phyloP scores from a whole-genome alignment of 2,113 vertebrate genomes.

The Passerina amoena region DNA sequence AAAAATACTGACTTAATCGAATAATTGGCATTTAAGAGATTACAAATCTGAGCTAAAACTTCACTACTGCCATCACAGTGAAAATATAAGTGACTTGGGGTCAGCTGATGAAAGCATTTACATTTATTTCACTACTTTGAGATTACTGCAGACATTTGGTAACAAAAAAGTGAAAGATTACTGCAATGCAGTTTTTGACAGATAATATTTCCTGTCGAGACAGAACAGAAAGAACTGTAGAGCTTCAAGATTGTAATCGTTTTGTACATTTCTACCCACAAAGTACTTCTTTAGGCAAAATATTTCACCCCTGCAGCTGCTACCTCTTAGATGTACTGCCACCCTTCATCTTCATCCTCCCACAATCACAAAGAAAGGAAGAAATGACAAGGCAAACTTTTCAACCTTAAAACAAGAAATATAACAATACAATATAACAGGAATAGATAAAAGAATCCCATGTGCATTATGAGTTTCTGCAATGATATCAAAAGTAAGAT shows the following conservation, averaged over 20 bases:
- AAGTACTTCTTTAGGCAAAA: constrained; percentile 56
- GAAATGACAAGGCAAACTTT: constrained; percentile 30
- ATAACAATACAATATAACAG: not conserved
- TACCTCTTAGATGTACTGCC: constrained; percentile 40
- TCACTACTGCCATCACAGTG: not conserved
- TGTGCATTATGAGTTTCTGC: not conserved
- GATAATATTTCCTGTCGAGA: constrained; percentile 25
- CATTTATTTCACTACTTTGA: constrained; percentile 9
- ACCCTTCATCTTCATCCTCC: constrained; percentile 46
- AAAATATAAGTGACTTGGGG: not conserved
- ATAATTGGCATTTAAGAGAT: not conserved
- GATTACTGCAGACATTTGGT: not conserved
- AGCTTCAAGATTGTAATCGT: constrained; percentile 18
- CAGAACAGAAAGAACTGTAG: constrained; percentile 40
- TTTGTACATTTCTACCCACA: not conserved
- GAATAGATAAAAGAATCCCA: not conserved
- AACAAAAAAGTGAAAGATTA: constrained; percentile 8
- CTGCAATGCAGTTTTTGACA: constrained; percentile 28
- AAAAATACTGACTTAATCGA: not conserved
- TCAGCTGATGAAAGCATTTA: not conserved
- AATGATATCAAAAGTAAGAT: not conserved
- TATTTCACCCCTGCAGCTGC: constrained; percentile 62
- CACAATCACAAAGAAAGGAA: constrained; percentile 1
- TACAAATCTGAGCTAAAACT: not conserved
- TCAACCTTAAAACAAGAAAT: not conserved